phyloP scores from a whole-genome alignment of 2,113 vertebrate genomes.

The Glareola pratincola region DNA sequence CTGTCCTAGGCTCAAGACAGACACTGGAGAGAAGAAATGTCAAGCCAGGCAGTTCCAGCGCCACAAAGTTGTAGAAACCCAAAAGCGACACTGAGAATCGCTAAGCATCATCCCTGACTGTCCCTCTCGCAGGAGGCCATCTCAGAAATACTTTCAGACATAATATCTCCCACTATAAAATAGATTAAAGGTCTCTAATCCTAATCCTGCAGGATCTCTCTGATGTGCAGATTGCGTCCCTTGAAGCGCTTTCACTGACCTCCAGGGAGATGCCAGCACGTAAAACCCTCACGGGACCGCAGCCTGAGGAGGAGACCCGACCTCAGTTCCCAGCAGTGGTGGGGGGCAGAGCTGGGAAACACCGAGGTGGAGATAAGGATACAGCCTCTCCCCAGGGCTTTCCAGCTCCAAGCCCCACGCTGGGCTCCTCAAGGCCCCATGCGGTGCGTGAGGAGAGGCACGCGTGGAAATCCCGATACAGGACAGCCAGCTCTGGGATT shows the following conservation, averaged over 20 bases:
- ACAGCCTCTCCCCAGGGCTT: not conserved
- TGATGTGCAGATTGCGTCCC: not conserved
- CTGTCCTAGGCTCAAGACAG: not conserved
- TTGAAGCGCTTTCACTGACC: not conserved
- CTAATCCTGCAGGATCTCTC: not conserved
- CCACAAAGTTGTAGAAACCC: not conserved
- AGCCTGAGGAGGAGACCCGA: not conserved
- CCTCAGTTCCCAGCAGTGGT: not conserved
- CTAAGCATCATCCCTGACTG: not conserved
- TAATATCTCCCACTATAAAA: not conserved
- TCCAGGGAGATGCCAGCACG: not conserved
- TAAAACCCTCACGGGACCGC: not conserved
- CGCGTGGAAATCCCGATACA: accelerated
- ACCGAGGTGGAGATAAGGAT: not conserved
- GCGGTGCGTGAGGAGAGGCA: not conserved
- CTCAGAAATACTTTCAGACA: not conserved
- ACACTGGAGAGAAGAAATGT: not conserved
- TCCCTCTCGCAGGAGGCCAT: not conserved
- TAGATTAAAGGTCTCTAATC: not conserved
- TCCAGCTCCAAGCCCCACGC: not conserved
- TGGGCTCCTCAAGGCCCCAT: not conserved
- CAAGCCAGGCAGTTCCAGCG: not conserved
- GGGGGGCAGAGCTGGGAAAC: not conserved
- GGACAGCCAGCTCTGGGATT: not conserved
- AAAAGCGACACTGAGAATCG: not conserved